Percentiles rank a stretch among this genome's conserved stretches.
Conservation (phyloP, 2,113 vertebrate species). For the Triplophysa dalaica region DNA sequence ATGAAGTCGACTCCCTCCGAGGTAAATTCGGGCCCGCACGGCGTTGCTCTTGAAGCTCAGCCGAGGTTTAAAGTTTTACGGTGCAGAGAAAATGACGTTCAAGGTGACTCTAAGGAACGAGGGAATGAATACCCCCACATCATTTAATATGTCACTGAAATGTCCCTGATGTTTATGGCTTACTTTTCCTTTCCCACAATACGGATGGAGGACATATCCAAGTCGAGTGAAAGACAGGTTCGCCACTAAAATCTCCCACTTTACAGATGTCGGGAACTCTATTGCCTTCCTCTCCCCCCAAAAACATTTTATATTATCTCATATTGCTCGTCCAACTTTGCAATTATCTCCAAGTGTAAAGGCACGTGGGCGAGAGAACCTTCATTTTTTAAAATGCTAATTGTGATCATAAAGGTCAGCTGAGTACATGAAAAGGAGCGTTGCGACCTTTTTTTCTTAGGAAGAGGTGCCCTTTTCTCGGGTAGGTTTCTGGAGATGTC, state of each 20-base stretch:
- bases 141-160: slow-evolving; percentile 30
- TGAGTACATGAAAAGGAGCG: slow-evolving; percentile 77
- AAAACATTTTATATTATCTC: background rate
- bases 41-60: slow-evolving; percentile 2
- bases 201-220: background rate
- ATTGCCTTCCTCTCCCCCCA: background rate
- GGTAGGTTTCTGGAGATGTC: slow-evolving; percentile 59
- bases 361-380: slow-evolving; percentile 59
- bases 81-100: slow-evolving; percentile 1
- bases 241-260: background rate
- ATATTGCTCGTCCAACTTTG: slow-evolving; percentile 28
- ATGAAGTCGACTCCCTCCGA: background rate
- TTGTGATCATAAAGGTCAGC: slow-evolving; percentile 82
- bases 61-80: slow-evolving; percentile 22
- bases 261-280: slow-evolving; percentile 15
- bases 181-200: slow-evolving; percentile 18
- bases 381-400: slow-evolving; percentile 86
- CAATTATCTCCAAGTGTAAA: slow-evolving; percentile 43
- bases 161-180: slow-evolving; percentile 19
- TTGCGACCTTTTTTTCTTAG: slow-evolving; percentile 62
- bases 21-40: background rate
- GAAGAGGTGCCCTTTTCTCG: slow-evolving; percentile 74
- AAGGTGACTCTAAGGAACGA: slow-evolving; percentile 24
- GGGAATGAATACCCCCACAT: slow-evolving; percentile 7
- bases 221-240: background rate